phyloP scores from a whole-genome alignment of 2,113 vertebrate genomes.

The Rhea americana region DNA sequence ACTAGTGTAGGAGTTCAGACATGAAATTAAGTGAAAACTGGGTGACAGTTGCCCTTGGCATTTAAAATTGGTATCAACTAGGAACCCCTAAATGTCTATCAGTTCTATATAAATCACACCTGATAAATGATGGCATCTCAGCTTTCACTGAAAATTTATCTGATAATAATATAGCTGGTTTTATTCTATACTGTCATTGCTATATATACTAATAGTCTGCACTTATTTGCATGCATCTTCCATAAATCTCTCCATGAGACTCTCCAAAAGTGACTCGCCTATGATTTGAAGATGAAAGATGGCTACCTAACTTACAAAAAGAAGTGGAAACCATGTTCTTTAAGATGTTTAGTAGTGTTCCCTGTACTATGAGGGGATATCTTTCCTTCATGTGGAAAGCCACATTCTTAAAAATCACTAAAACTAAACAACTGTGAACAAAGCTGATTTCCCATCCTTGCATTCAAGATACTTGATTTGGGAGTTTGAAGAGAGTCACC shows the following conservation, averaged over 20 bases:
- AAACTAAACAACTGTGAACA: neutral
- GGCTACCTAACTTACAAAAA: neutral
- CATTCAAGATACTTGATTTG: neutral
- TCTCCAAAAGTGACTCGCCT: neutral
- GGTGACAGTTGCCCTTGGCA: neutral
- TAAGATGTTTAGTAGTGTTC: neutral
- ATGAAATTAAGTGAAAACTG: neutral
- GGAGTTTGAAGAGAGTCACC: neutral
- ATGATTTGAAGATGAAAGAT: neutral
- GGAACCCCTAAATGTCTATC: neutral
- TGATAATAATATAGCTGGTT: neutral
- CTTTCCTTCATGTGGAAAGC: neutral
- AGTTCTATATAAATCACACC: neutral
- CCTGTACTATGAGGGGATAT: fast-evolving
- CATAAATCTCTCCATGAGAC: neutral
- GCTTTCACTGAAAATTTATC: neutral
- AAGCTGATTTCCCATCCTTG: neutral
- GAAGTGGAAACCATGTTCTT: neutral
- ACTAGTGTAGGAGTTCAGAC: neutral
- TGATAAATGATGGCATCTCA: neutral
- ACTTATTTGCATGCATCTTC: neutral
- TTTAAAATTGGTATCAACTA: neutral
- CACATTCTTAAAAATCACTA: neutral
- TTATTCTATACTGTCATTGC: neutral
- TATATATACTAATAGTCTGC: neutral